Evolutionary conservation across 2,797 vertebrate genomes (phyloP).

Genomic region (Anas capensis): DNA sequence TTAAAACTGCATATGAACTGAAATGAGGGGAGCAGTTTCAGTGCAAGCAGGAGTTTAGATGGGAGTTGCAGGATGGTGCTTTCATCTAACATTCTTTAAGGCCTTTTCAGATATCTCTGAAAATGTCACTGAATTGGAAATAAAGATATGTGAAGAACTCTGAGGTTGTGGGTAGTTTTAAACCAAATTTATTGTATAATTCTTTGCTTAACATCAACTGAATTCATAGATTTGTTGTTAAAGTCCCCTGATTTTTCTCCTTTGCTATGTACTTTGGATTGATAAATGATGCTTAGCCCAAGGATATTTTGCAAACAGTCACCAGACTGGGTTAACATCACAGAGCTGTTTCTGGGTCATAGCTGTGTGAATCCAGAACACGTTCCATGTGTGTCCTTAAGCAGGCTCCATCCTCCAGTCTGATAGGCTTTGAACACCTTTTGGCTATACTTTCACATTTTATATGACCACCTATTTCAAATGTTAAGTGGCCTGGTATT

Average conservation of each 20-base stretch:
- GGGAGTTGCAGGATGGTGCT: background rate
- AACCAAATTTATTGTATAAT: background rate
- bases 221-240: background rate
- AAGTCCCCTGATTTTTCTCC: background rate
- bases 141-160: background rate
- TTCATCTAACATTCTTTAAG: background rate
- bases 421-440: background rate
- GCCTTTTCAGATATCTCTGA: background rate
- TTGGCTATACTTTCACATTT: background rate
- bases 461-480: background rate
- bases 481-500: background rate
- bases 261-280: background rate
- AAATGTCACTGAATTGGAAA: background rate
- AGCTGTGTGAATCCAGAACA: background rate
- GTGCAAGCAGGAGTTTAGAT: background rate
- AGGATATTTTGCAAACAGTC: background rate
- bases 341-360: fast-evolving
- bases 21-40: background rate
- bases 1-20: slow-evolving; percentile 45
- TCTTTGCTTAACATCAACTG: background rate
- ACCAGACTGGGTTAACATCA: background rate
- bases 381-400: background rate
- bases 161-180: background rate
- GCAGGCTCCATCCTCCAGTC: fast-evolving
- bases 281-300: background rate